phyloP scores from a whole-genome alignment of 2,113 vertebrate genomes.

The Tretioscincus oriximinensis region DNA sequence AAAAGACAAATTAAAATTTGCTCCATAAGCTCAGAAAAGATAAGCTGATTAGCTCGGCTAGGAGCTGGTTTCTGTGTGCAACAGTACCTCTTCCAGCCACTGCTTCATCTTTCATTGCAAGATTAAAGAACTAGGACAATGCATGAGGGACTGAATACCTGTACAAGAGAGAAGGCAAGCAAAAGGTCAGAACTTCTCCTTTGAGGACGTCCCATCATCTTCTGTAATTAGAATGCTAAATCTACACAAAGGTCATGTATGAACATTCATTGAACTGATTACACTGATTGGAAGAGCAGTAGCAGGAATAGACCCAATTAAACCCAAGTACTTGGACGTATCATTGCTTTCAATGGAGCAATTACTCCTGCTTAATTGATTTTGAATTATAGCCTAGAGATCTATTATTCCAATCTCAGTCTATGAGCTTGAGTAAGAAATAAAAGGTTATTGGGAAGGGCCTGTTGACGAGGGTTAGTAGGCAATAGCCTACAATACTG shows the following conservation, averaged over 20 bases:
- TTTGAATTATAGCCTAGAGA: background rate
- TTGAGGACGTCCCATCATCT: constrained; percentile 1
- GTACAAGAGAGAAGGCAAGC: constrained; percentile 1
- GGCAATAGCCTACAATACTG: background rate
- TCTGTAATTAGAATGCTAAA: constrained; percentile 11
- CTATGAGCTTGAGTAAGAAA: background rate
- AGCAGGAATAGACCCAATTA: background rate
- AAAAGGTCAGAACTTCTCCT: constrained; percentile 11
- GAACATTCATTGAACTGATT: constrained; percentile 7
- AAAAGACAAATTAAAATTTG: constrained; percentile 23
- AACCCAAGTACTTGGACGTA: constrained; percentile 1
- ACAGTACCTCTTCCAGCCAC: constrained; percentile 10
- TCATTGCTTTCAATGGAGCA: background rate
- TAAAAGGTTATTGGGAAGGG: background rate
- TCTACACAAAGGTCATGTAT: background rate
- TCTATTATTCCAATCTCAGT: background rate
- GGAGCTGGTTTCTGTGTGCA: constrained; percentile 7
- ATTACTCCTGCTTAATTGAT: constrained; percentile 5
- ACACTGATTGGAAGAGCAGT: background rate
- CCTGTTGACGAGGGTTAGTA: background rate
- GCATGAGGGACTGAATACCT: background rate
- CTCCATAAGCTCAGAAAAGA: background rate
- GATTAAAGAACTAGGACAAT: constrained; percentile 14
- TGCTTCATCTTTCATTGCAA: constrained; percentile 14
- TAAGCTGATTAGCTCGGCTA: constrained; percentile 23